phyloP scores from a whole-genome alignment of 2,113 vertebrate genomes.

The Saccopteryx leptura region DNA sequence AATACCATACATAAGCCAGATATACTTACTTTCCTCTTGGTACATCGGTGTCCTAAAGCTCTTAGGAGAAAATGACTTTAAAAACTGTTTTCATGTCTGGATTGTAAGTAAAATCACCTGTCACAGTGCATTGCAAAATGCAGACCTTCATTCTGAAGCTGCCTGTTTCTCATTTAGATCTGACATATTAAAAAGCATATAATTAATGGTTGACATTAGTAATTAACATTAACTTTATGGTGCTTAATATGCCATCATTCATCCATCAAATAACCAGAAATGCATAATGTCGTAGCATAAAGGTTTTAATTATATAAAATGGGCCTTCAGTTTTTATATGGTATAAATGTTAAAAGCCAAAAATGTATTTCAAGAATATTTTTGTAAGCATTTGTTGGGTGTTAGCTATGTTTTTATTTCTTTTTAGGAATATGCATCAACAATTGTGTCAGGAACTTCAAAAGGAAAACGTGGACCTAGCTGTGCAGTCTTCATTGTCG shows the following conservation, averaged over 20 bases:
- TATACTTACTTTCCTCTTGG: slow-evolving; percentile 79
- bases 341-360: slow-evolving; percentile 60
- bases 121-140: slow-evolving; percentile 85
- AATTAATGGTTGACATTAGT: slow-evolving; percentile 92
- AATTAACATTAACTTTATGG: slow-evolving; percentile 92
- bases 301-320: slow-evolving; percentile 86
- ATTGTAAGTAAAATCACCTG: slow-evolving; percentile 82
- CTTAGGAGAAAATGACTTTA: slow-evolving; percentile 71
- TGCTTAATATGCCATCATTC: slow-evolving; percentile 91
- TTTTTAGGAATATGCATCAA: slow-evolving; percentile 91
- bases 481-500: slow-evolving; percentile 83
- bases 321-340: slow-evolving; percentile 78
- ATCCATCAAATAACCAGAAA: slow-evolving; percentile 88
- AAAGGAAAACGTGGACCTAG: slow-evolving; percentile 77
- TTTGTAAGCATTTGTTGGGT: slow-evolving; percentile 60
- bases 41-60: slow-evolving; percentile 74
- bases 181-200: slow-evolving; percentile 91
- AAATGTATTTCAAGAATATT: slow-evolving; percentile 73
- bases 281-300: slow-evolving; percentile 83
- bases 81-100: slow-evolving; percentile 78
- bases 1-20: slow-evolving; percentile 47
- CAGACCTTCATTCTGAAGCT: slow-evolving; percentile 85
- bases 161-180: slow-evolving; percentile 89
- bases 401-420: slow-evolving; percentile 83
- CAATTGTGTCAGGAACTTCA: slow-evolving; percentile 88